Evolutionary conservation across 2,113 vertebrate genomes (phyloP).

Genomic region (Melanerpes formicivorus): DNA sequence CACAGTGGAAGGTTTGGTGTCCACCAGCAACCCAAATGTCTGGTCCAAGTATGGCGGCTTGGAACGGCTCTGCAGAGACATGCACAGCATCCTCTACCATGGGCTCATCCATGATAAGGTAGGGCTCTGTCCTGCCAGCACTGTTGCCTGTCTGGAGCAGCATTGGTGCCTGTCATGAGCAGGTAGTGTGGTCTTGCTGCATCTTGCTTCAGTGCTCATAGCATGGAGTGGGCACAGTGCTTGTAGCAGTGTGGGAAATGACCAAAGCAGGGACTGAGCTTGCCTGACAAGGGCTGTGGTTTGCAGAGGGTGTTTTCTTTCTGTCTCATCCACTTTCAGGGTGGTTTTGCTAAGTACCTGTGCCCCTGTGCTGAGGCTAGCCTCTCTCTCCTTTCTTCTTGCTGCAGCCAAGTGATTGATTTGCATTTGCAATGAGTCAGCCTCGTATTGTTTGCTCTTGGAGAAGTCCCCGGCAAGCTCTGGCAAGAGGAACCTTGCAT

Average conservation of each 20-base stretch:
- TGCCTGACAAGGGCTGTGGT: not conserved
- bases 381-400: not conserved
- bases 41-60: slow-evolving; percentile 98
- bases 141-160: not conserved
- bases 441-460: not conserved
- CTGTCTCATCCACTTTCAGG: not conserved
- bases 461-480: not conserved
- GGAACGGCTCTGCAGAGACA: slow-evolving; percentile 94
- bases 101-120: slow-evolving; percentile 94
- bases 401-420: not conserved
- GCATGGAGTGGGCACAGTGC: accelerated
- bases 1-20: slow-evolving; percentile 95
- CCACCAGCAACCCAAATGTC: slow-evolving; percentile 93
- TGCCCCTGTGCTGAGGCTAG: not conserved
- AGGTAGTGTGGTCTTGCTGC: not conserved
- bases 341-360: not conserved
- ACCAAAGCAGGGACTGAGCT: not conserved
- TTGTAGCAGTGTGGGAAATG: not conserved
- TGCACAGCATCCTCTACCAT: slow-evolving; percentile 95
- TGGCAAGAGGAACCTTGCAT: not conserved
- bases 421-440: slow-evolving; percentile 16
- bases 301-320: not conserved
- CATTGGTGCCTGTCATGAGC: not conserved
- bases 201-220: not conserved
- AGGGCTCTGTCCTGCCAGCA: not conserved